A percentile compares a stretch with the other conserved stretches of the same genome.
phyloP scores from a whole-genome alignment of 2,888 invertebrate species.

The Yponomeuta plumbellus region DNA sequence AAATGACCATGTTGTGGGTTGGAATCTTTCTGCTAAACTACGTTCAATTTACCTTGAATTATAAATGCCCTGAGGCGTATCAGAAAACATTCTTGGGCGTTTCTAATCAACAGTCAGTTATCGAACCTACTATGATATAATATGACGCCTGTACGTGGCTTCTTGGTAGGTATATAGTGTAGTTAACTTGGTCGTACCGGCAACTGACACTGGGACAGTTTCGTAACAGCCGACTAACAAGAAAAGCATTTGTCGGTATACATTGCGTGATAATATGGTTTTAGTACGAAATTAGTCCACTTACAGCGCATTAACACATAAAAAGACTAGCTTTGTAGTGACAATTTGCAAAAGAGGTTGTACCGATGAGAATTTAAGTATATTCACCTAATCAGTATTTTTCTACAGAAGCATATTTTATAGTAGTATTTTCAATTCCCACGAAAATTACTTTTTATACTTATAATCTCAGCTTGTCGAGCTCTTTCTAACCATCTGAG shows the following conservation, averaged over 20 bases:
- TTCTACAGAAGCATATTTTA: no score
- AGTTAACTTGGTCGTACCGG: background rate
- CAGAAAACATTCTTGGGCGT: background rate
- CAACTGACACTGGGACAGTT: conserved; percentile 34
- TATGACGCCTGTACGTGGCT: background rate
- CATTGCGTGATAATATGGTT: conserved; percentile 53
- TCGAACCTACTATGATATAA: background rate
- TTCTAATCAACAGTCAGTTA: background rate
- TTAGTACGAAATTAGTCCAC: conserved; percentile 34
- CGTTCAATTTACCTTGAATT: no score
- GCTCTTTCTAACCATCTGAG: no score
- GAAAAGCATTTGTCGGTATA: conserved; percentile 37
- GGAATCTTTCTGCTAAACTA: no score
- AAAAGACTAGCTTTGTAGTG: background rate
- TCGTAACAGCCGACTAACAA: conserved; percentile 32
- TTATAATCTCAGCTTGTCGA: no score
- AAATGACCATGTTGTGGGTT: no score
- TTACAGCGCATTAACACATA: conserved; percentile 62
- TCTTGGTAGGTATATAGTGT: background rate
- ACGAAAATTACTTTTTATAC: no score
- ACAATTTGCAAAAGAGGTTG: background rate
- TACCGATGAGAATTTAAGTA: no score
- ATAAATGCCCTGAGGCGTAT: no score
- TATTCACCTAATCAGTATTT: no score
- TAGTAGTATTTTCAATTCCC: no score